phyloP scores from a whole-genome alignment of 2,797 vertebrate genomes.

The Tolypeutes matacus region DNA sequence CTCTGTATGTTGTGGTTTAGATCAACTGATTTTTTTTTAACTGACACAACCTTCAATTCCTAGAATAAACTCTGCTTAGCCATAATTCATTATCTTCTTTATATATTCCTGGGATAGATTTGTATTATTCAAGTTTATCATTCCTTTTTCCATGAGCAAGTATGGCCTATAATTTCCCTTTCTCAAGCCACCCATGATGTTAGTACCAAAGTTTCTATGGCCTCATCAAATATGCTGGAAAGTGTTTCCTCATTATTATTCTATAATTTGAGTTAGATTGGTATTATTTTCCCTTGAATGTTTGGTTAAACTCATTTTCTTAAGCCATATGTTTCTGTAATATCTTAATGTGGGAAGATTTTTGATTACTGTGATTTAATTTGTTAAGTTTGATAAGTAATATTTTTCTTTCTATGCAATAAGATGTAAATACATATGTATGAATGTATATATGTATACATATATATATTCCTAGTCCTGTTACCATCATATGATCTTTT shows the following conservation, averaged over 20 bases:
- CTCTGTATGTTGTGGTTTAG: not conserved
- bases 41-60: not conserved
- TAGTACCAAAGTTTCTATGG: not conserved
- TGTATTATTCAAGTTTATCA: not conserved
- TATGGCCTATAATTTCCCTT: not conserved
- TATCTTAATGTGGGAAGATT: not conserved
- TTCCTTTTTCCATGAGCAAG: not conserved
- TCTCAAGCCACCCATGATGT: not conserved
- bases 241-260: not conserved
- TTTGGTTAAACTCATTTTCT: not conserved
- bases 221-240: not conserved
- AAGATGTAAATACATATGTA: not conserved
- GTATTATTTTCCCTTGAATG: not conserved
- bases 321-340: not conserved
- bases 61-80: not conserved
- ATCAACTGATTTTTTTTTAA: not conserved
- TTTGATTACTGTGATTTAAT: not conserved
- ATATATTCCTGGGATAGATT: not conserved
- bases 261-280: not conserved
- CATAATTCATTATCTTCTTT: not conserved
- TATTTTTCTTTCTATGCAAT: not conserved
- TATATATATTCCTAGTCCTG: too few relatives aligned
- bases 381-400: not conserved
- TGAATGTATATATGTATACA: not conserved
- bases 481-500: not conserved